Base-by-base conservation (phyloP, 2,888 invertebrate genomes). In the Eristalis tenax region DNA sequence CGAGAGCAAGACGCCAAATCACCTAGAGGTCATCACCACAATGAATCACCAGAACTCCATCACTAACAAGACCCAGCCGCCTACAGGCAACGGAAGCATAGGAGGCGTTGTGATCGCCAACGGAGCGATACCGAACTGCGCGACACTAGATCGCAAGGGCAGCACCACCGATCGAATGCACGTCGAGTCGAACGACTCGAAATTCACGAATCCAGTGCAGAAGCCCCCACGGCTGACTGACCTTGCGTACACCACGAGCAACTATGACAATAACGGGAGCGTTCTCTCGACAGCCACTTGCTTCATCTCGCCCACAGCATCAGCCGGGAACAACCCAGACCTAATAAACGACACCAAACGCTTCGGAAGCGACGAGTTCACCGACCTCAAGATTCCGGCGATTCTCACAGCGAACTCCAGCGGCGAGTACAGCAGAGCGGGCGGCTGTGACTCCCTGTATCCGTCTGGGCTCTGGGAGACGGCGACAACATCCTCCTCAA, bases 321-420 rank as follows among this genome's bases (percentile, higher is more conserved):
- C 96, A 89, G 95, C 95, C 88, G 94, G 95, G 90, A 97, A 97
- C 90, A 97, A 97, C 92, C 97, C 97, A 2, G 97, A 97, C 92
- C 94, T 97, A 88, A 97, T 97, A 90, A 96, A 97, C 90, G 97
- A 97, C 91, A 97, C 97, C 4, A 95, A 96, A 91, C 94, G 95
- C 66, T 94, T 95, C 82, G 96, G 95, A 85, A 94, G 94, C 83
- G 94, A 93, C 22, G 94, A 94, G 83, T 92, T 94, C 70, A 91
- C 92, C 0, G 92, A 93, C 56, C 89, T 92, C 2, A 91, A 91
- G 57, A 90, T 92, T 35, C 91, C 93, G 0, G 89, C 91, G 2
- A 90, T 91, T 38, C 83, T 92, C 10, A 94, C 94, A 86, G 94
- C 94, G 6, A 94, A 94, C 68, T 92, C 93, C 8, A 96, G 96